A percentile compares a stretch with the other conserved stretches of the same genome.
phyloP scores from a whole-genome alignment of 2,888 invertebrate genomes.

The Ditylenchus weischeri region DNA sequence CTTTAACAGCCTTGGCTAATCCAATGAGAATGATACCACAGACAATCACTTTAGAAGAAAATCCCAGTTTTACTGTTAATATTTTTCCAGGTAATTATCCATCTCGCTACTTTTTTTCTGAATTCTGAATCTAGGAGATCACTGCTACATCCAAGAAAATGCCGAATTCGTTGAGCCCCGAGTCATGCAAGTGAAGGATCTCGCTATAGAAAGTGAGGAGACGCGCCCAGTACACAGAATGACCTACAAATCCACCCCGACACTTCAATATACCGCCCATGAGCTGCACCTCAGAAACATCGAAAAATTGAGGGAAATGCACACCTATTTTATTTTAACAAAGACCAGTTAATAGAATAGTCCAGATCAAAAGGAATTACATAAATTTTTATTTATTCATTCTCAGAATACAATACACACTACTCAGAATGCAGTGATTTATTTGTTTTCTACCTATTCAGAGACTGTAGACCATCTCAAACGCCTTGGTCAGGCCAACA shows the following conservation, averaged over 20 bases:
- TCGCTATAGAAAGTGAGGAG: constrained; percentile 9
- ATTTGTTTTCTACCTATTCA: background rate
- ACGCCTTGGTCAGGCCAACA: constrained; percentile 62
- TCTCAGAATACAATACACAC: too few species aligned
- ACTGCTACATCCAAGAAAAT: constrained; percentile 17
- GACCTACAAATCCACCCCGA: background rate
- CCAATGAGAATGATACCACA: constrained; percentile 34
- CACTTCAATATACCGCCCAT: background rate
- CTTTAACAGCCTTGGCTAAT: constrained; percentile 21
- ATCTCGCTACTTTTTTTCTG: too few species aligned
- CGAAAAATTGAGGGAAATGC: background rate
- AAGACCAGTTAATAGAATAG: background rate
- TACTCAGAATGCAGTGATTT: too few species aligned
- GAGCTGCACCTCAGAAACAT: constrained; percentile 15
- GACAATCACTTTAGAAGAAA: constrained; percentile 20
- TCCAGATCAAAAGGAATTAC: background rate
- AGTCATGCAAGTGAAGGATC: constrained; percentile 14
- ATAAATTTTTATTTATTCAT: too few species aligned
- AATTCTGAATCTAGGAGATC: constrained; percentile 16
- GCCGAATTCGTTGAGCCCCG: constrained; percentile 14
- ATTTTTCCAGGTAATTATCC: constrained; percentile 33
- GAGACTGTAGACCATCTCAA: constrained; percentile 61
- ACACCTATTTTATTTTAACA: constrained; percentile 1
- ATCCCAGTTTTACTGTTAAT: constrained; percentile 11
- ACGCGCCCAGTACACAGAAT: constrained; percentile 19